A percentile compares a stretch with the other conserved stretches of the same genome.
Evolutionary conservation across 2,113 vertebrate species (phyloP).

Genomic region (Oenanthe melanoleuca): DNA sequence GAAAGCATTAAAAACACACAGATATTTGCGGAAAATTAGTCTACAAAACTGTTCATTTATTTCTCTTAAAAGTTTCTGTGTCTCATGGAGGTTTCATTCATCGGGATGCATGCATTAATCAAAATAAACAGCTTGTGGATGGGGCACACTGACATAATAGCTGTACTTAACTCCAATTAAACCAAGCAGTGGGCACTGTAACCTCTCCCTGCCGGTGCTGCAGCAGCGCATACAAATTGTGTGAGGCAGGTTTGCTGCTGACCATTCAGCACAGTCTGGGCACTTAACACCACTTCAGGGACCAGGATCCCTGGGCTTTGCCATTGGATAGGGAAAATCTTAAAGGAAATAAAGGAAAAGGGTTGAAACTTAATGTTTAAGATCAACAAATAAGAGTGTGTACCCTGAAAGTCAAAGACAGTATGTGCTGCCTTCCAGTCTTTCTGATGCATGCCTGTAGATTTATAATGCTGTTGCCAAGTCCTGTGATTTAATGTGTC

Average conservation of each 20-base stretch:
- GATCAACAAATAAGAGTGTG: background rate
- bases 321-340: background rate
- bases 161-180: constrained; percentile 73
- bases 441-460: background rate
- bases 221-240: constrained; percentile 49
- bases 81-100: background rate
- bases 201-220: background rate
- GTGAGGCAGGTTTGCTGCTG: background rate
- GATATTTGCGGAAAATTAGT: background rate
- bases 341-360: background rate
- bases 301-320: background rate
- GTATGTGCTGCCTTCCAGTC: background rate
- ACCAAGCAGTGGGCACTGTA: constrained; percentile 54
- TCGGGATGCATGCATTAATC: constrained; percentile 56
- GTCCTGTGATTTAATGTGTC: background rate
- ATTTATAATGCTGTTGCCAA: background rate
- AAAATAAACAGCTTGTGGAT: constrained; percentile 59
- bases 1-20: background rate
- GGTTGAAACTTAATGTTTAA: background rate
- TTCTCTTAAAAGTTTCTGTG: background rate
- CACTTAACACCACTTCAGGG: background rate
- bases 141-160: constrained; percentile 33
- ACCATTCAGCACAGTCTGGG: background rate
- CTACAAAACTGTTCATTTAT: background rate
- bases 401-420: background rate